Percentiles rank a stretch among this genome's conserved stretches.
Conservation (phyloP, 1,140 invertebrate species). For the Pentalonia nigronervosa region DNA sequence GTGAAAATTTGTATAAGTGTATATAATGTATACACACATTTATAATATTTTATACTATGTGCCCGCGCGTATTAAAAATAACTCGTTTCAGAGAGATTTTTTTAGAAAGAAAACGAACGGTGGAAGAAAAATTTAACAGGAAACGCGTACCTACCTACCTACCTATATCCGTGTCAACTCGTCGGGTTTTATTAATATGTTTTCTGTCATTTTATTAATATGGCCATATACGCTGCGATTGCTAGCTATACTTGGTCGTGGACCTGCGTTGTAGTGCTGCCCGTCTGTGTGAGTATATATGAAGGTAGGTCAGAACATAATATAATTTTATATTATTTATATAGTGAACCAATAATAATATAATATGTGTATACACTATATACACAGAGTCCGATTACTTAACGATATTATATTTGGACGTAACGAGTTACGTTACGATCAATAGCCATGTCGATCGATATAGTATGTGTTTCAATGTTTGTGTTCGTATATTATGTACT, state of each 20-base stretch:
- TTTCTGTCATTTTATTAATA: constrained; percentile 38
- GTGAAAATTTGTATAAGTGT: neutral
- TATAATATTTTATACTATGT: neutral
- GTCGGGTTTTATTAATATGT: constrained; percentile 49
- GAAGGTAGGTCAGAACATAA: constrained; percentile 40
- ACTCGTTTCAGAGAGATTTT: constrained; percentile 53
- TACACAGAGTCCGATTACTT: neutral
- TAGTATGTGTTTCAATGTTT: neutral
- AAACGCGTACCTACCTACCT: constrained; percentile 9
- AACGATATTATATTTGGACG: neutral
- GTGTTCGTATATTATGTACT: neutral
- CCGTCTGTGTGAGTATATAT: neutral
- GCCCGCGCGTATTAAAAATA: constrained; percentile 6
- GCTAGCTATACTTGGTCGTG: neutral
- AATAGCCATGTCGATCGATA: neutral
- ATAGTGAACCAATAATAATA: neutral
- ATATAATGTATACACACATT: neutral
- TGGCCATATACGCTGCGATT: neutral
- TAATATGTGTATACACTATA: neutral
- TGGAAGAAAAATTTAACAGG: constrained; percentile 50
- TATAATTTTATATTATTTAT: neutral
- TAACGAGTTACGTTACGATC: neutral
- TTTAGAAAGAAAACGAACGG: constrained; percentile 45
- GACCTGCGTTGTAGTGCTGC: neutral
- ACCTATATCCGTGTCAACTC: constrained; percentile 48